phyloP scores from a whole-genome alignment of 30 jellyfish, hydroid and myxozoan species.

The Pelagia noctiluca region DNA sequence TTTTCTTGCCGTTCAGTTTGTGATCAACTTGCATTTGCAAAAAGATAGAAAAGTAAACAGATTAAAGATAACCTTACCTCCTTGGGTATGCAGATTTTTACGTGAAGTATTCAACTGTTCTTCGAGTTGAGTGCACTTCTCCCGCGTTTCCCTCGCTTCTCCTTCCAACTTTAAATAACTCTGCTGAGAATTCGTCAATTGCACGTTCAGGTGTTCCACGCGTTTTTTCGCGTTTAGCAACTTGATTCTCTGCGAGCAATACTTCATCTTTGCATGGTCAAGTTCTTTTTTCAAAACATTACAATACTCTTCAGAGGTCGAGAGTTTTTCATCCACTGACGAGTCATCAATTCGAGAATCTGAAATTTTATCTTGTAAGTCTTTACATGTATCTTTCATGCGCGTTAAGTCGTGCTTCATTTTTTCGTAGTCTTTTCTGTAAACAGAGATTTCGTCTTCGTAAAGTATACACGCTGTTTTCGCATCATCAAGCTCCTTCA shows the following conservation, averaged over 20 bases:
- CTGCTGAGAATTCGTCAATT: conserved; percentile 69
- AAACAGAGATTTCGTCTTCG: conserved; percentile 73
- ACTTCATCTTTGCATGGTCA: conserved; percentile 82
- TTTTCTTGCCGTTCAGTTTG: no score
- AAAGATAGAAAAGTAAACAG: no score
- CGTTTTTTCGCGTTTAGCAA: conserved; percentile 90
- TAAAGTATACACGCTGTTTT: conserved; percentile 64
- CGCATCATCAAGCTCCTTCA: conserved; percentile 77
- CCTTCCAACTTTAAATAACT: conserved; percentile 53
- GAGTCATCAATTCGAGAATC: conserved; percentile 66
- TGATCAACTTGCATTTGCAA: no score
- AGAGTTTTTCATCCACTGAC: conserved; percentile 13
- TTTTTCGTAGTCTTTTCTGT: conserved; percentile 57
- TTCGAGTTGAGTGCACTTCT: conserved; percentile 78
- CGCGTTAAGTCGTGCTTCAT: conserved; percentile 64
- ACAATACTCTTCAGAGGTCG: conserved; percentile 66
- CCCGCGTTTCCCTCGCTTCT: conserved; percentile 53
- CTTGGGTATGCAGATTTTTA: conserved; percentile 89
- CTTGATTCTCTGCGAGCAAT: conserved; percentile 87
- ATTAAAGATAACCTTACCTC: no score
- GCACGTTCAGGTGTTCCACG: conserved; percentile 82
- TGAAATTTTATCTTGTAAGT: conserved; percentile 59
- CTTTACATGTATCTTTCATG: conserved; percentile 62
- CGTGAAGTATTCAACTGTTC: conserved; percentile 81
- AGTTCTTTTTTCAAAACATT: conserved; percentile 78